Evolutionary conservation across 2,113 vertebrate species (phyloP).

Genomic region (Platysternon megacephalum): DNA sequence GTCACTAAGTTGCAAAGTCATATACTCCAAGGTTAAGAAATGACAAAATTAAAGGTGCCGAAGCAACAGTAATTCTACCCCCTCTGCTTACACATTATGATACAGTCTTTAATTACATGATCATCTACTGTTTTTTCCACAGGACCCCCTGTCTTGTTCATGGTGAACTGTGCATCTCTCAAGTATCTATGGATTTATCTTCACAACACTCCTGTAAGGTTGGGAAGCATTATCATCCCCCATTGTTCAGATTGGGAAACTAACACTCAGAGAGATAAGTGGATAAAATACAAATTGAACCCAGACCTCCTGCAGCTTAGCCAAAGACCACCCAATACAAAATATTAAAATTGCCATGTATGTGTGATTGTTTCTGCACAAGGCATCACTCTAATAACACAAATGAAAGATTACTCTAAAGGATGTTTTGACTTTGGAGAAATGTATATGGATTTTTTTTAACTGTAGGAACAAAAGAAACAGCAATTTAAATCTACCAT

Average conservation of each 20-base stretch:
- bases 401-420: neutral
- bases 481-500: neutral
- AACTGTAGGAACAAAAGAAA: neutral
- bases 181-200: neutral
- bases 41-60: neutral
- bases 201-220: neutral
- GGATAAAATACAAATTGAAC: neutral
- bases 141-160: neutral
- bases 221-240: neutral
- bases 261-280: neutral
- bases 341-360: rapidly evolving
- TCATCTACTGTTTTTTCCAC: neutral
- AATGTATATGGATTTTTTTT: neutral
- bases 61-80: neutral
- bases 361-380: neutral
- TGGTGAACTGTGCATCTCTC: neutral
- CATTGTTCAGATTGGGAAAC: neutral
- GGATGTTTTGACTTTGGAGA: neutral
- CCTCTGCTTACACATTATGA: neutral
- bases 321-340: neutral
- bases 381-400: neutral
- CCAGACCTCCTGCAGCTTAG: neutral
- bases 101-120: neutral
- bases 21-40: neutral
- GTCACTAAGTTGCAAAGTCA: neutral